Evolutionary conservation across 2,797 vertebrate species (phyloP).

Genomic region (Echeneis naucrates): DNA sequence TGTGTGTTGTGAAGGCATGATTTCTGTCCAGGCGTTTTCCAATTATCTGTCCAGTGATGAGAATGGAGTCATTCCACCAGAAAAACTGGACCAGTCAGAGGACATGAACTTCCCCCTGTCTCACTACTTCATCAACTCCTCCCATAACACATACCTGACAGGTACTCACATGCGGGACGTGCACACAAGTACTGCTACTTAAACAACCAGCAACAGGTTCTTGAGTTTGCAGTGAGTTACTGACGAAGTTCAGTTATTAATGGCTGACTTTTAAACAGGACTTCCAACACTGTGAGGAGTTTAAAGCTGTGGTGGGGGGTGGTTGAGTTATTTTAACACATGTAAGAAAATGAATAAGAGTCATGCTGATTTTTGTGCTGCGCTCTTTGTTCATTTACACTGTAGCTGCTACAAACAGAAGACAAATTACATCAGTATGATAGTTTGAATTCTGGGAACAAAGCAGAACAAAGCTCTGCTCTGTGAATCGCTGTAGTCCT

Average conservation of each 20-base stretch:
- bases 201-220: background rate
- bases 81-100: slow-evolving; percentile 98
- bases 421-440: slow-evolving; percentile 2
- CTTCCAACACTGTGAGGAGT: background rate
- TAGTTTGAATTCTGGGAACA: slow-evolving; percentile 4
- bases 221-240: background rate
- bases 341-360: background rate
- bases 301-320: background rate
- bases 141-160: slow-evolving; percentile 99
- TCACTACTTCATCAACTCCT: slow-evolving; percentile 99
- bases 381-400: background rate
- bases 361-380: background rate
- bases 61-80: slow-evolving; percentile 94
- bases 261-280: background rate
- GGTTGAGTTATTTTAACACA: background rate
- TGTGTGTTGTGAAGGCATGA: slow-evolving; percentile 83
- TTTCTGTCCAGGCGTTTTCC: slow-evolving; percentile 94
- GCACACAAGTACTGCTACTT: background rate
- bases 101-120: slow-evolving; percentile 98
- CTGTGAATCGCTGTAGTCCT: background rate
- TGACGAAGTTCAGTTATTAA: background rate
- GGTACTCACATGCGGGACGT: slow-evolving; percentile 76
- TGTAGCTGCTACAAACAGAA: background rate
- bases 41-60: slow-evolving; percentile 94
- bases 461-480: background rate